Evolutionary conservation across 2,888 invertebrate species (phyloP).

Genomic region (Ditula angustiorana): DNA sequence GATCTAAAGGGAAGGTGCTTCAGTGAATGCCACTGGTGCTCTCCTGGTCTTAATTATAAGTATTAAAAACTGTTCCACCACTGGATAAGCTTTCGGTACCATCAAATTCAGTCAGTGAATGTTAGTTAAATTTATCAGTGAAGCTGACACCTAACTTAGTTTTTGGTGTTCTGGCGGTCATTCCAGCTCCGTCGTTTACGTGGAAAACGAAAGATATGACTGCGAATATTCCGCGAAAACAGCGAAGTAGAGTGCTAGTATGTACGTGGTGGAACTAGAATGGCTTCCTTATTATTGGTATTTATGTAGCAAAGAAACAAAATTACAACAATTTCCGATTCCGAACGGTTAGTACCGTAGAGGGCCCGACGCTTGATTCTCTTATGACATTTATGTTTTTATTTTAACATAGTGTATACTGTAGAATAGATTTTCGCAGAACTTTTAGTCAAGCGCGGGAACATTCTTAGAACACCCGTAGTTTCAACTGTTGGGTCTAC

Average conservation of each 20-base stretch:
- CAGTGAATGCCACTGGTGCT: conserved; percentile 70
- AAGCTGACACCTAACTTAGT: background rate
- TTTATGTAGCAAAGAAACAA: conserved; percentile 41
- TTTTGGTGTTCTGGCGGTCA: too few species aligned
- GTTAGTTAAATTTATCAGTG: too few species aligned
- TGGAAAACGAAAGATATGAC: background rate
- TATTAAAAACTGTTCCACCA: conserved; percentile 47
- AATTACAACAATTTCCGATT: background rate
- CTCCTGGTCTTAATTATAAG: conserved; percentile 46
- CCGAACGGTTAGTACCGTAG: background rate
- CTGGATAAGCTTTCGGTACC: background rate
- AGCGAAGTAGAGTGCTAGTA: background rate
- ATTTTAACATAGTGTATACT: conserved; percentile 1
- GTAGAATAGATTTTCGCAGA: conserved; percentile 16
- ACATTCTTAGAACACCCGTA: conserved; percentile 18
- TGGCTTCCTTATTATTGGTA: conserved; percentile 58
- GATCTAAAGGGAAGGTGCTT: conserved; percentile 59
- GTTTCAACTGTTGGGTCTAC: conserved; percentile 34
- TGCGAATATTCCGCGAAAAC: background rate
- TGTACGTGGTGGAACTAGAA: background rate
- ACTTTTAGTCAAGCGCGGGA: conserved; percentile 16
- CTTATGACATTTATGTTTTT: conserved; percentile 28
- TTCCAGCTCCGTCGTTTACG: background rate
- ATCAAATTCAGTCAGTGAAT: background rate
- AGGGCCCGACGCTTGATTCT: conserved; percentile 31